Conservation (phyloP, 2,113 vertebrate genomes). For the Spea multiplicata region DNA sequence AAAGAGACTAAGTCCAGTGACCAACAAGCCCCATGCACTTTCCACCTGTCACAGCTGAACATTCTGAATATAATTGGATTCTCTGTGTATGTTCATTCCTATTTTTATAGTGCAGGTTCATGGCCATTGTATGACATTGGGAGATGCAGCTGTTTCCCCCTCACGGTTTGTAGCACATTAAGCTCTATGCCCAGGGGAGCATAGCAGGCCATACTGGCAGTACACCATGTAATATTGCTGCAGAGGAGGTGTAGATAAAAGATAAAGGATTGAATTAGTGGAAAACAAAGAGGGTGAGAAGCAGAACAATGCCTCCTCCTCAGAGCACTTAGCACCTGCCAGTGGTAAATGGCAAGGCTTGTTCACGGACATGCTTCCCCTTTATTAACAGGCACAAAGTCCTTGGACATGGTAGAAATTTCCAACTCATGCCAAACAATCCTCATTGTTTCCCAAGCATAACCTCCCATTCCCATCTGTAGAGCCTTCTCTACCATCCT, state of each 20-base stretch:
- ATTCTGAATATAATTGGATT: too few species aligned
- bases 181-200: constrained; percentile 2
- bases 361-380: not conserved
- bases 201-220: constrained; percentile 18
- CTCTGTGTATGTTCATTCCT: too few species aligned
- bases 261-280: not conserved
- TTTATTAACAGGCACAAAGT: too few species aligned
- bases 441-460: too few species aligned
- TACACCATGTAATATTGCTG: constrained; percentile 9
- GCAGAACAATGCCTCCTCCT: constrained; percentile 8
- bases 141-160: constrained; percentile 3
- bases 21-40: not conserved
- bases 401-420: too few species aligned
- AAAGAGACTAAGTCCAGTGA: not conserved
- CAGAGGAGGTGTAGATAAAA: constrained; percentile 4
- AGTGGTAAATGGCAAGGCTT: not conserved
- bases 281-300: not conserved
- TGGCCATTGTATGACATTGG: not conserved
- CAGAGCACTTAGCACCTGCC: not conserved
- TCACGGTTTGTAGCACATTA: not conserved
- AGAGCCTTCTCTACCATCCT: too few species aligned
- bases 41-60: too few species aligned
- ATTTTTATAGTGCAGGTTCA: not conserved
- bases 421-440: too few species aligned
- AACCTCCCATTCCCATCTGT: too few species aligned